Percentiles rank a stretch among this genome's conserved stretches.
Evolutionary conservation across 2,888 invertebrate genomes (phyloP).

Genomic region (Mythimna ferrago): DNA sequence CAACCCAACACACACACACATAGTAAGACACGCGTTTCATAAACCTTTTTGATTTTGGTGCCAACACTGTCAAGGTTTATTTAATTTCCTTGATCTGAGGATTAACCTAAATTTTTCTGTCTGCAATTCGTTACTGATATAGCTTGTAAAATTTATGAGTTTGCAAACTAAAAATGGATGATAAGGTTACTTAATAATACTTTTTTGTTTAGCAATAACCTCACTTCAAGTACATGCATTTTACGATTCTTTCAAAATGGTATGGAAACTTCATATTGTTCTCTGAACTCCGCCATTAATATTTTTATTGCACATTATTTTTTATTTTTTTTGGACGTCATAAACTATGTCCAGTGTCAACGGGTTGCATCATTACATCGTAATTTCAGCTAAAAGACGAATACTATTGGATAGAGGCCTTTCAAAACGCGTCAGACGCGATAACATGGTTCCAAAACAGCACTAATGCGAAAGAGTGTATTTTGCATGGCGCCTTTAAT

Average conservation of each 20-base stretch:
- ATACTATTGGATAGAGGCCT: too few relatives aligned
- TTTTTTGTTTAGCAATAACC: slow-evolving; percentile 50
- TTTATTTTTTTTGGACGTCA: too few relatives aligned
- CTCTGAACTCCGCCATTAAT: slow-evolving; percentile 2
- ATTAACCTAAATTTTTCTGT: slow-evolving; percentile 57
- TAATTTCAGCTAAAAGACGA: too few relatives aligned
- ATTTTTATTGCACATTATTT: background rate
- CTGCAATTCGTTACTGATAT: slow-evolving; percentile 36
- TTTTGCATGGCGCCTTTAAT: too few relatives aligned
- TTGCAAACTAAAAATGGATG: slow-evolving; percentile 58
- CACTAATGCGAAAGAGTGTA: too few relatives aligned
- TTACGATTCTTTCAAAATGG: slow-evolving; percentile 34
- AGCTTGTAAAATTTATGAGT: slow-evolving; percentile 57
- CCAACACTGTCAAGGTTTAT: slow-evolving; percentile 58
- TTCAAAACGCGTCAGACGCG: too few relatives aligned
- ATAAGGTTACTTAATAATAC: slow-evolving; percentile 58
- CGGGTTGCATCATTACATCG: too few relatives aligned
- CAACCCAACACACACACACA: background rate
- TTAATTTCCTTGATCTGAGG: slow-evolving; percentile 60
- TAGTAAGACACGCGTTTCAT: slow-evolving; percentile 12
- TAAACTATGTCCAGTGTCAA: too few relatives aligned
- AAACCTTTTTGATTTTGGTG: slow-evolving; percentile 37
- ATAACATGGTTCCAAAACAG: too few relatives aligned
- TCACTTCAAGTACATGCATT: slow-evolving; percentile 44
- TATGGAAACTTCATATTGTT: slow-evolving; percentile 38